Base-by-base conservation (phyloP, 2,888 invertebrate genomes). In the Conistra vaccinii region DNA sequence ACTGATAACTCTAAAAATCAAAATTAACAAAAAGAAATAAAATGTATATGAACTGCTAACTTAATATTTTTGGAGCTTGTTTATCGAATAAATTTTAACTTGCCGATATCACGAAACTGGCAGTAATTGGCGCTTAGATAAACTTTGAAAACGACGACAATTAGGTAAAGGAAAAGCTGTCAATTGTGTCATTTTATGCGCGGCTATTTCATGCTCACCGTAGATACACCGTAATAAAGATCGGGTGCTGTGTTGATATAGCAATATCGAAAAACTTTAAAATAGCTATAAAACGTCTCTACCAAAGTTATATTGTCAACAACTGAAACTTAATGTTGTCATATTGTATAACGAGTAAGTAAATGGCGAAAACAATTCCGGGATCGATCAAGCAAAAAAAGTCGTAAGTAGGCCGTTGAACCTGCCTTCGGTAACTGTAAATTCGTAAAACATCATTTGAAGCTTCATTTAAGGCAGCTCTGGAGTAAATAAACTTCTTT, bases 401-500 rank as follows among this genome's bases (percentile, higher is more conserved):
- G 20, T n/a, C 4, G n/a, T 17, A 2, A 2, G 39, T 17, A 17
- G 20, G n/a, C 29, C 12, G 17, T 39, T 17, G 14, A 17, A 42
- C 17, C 20, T 42, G 7, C 42, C 42, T n/a, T 17, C 2, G 29
- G 23, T 5, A 3, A 68, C 29, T 42, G 26, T 29, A 20, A 45
- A 26, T n/a, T 67, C 29, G 6, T 5, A 39, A 69, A 57, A 60
- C 48, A 55, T 68, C 53, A 3, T 53, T 58, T 48, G 26, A 32
- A 55, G 26, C 53, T 53, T 20, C 39, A n/a, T 76, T 35, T 29
- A 12, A 29, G 1, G 39, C 23, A 42, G n/a, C 20, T 69, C 9
- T 29, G 9, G 32, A 66, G 84, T 83, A 86, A 89, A 87, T 85
- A 86, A 85, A 84, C 73, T 75, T 65, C 58, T 84, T 55, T 74